Evolutionary conservation across 2,113 vertebrate species (phyloP), one percentile per base, ranked within the genome.

Genomic region (Myrmophylax atrothorax): DNA sequence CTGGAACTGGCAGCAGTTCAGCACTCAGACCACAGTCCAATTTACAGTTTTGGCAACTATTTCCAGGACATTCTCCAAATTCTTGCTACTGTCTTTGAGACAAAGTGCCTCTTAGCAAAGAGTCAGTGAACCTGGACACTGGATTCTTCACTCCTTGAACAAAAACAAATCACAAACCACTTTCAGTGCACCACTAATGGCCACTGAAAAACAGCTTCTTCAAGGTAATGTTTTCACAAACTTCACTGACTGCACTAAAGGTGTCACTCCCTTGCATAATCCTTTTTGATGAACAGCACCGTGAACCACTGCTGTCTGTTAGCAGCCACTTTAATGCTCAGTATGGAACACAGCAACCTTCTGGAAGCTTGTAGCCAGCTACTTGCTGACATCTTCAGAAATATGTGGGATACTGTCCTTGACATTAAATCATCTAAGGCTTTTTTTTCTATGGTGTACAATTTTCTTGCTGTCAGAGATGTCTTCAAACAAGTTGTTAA

Each of bases 41-140:
- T 97, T 98, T 97, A 95, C 68, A 90, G 25, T 94, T 84, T 88
- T 97, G 93, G 89, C 96, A 97, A 72, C 44, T 35, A 33, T 83
- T 94, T 90, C 94, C 94, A 50, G 31, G 68, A 90, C 75, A 49
- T 83, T 84, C 66, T 97, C 91, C 93, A 97, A 89, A 62, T 95
- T n/a, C 67, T 42, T 95, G 56, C 35, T 92, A 19, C 78, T 94
- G 80, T 87, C 78, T 96, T 73, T 81, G 78, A 91, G 89, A 97
- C 79, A 95, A 94, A 96, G 75, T 84, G 77, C 70, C 84, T 96
- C 67, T 95, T 77, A 87, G 89, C 26, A 92, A 91, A 89, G 84
- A 97, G 80, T 50, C 73, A 90, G 60, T 87, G 83, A 96, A 87
- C 66, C 92, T 46, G 74, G 85, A 92, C 49, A 75, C 64, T 38